Evolutionary conservation across 2,888 invertebrate genomes (phyloP).

Genomic region (Clitarchus hookeri): DNA sequence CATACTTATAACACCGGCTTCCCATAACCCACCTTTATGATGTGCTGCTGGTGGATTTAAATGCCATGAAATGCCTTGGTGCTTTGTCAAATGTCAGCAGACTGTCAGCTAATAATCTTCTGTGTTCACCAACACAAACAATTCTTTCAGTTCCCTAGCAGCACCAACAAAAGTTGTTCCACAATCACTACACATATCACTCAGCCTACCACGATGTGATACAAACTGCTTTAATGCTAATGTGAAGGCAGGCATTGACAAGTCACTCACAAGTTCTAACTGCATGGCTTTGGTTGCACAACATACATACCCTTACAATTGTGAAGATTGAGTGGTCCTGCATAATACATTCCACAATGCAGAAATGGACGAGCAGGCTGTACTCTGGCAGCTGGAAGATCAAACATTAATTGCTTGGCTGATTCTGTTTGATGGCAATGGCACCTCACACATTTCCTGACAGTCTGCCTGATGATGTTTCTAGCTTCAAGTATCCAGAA

Average conservation of each 20-base stretch:
- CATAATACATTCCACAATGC: neutral
- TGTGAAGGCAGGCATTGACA: neutral
- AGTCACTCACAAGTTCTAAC: neutral
- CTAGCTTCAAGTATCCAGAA: neutral
- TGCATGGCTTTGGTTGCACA: neutral
- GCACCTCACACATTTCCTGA: neutral
- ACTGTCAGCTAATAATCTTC: neutral
- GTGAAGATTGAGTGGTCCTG: neutral
- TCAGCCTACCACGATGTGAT: neutral
- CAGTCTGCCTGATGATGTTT: neutral
- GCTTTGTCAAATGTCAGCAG: neutral
- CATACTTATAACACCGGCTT: neutral
- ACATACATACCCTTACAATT: neutral
- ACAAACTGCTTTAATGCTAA: neutral
- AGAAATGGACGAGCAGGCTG: neutral
- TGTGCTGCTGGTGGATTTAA: neutral
- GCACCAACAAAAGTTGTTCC: neutral
- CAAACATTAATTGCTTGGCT: neutral
- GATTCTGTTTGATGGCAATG: neutral
- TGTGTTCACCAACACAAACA: neutral
- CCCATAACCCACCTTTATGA: neutral
- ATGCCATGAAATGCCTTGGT: neutral
- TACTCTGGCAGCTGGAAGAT: neutral
- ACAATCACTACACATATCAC: neutral
- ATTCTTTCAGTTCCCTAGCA: neutral